A percentile compares a stretch with the other conserved stretches of the same genome.
Evolutionary conservation across 1,140 invertebrate species (phyloP).

Genomic region (Agrilus planipennis): DNA sequence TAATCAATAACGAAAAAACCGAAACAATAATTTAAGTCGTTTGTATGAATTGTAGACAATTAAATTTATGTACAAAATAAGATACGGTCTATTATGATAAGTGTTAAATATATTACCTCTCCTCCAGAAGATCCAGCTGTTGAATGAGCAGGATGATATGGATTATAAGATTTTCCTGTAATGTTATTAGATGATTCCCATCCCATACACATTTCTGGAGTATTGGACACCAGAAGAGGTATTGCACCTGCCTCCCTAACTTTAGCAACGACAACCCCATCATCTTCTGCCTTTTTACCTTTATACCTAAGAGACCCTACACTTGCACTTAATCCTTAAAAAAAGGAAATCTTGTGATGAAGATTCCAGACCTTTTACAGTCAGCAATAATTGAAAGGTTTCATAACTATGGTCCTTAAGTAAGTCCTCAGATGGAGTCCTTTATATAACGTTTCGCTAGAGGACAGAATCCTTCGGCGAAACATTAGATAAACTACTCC

Average conservation of each 20-base stretch:
- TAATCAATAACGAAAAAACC: too few relatives aligned
- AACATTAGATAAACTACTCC: too few relatives aligned
- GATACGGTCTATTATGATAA: too few relatives aligned
- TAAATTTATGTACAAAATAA: neutral
- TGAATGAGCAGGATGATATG: slow-evolving; percentile 53
- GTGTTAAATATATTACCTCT: too few relatives aligned
- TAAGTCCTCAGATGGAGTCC: too few relatives aligned
- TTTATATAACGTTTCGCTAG: too few relatives aligned
- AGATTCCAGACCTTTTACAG: too few relatives aligned
- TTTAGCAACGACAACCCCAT: slow-evolving; percentile 47
- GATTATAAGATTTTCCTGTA: slow-evolving; percentile 65
- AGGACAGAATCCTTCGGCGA: too few relatives aligned
- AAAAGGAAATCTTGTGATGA: slow-evolving; percentile 73
- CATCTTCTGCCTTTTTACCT: slow-evolving; percentile 41
- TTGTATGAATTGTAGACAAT: neutral
- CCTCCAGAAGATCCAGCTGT: slow-evolving; percentile 68
- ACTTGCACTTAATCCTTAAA: slow-evolving; percentile 48
- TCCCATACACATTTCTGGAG: slow-evolving; percentile 64
- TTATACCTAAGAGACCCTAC: slow-evolving; percentile 48
- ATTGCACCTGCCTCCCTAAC: slow-evolving; percentile 63
- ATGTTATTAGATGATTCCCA: slow-evolving; percentile 57
- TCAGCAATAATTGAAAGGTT: too few relatives aligned
- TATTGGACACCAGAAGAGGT: slow-evolving; percentile 64
- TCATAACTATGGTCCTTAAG: too few relatives aligned
- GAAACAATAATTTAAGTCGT: too few relatives aligned